Evolutionary conservation across 2,113 vertebrate genomes (phyloP), one percentile per base, ranked within the genome.

Genomic region (Tyto alba): DNA sequence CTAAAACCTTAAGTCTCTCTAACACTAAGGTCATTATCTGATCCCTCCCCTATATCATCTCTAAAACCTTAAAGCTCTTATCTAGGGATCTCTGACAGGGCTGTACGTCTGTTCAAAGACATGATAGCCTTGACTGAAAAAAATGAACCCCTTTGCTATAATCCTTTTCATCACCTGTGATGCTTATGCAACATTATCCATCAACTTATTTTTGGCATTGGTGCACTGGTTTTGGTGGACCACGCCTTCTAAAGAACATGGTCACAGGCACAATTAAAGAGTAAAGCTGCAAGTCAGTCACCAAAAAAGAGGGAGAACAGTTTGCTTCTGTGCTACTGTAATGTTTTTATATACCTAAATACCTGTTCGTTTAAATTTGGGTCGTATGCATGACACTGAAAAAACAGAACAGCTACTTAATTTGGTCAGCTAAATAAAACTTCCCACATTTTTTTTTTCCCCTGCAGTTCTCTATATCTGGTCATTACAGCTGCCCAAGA

Each of bases 1-100:
- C 40, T 92, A 88, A 95, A 92, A 38, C 41, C 30, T 71, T 95
- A 88, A 96, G 64, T 68, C 41, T 71, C 59, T 93, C 57, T 77
- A 94, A 38, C 45, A 15, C 45, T 83, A 90, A 88, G 76, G 50
- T 88, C 55, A 56, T 95, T 94, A 86, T 86, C 79, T 83, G 72
- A 95, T 93, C 50, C 50, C n/a, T 76, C 41, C 50, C 59, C 38
- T 34, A 59, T 77, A 94, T 90, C 38, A 26, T 63, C 40, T 73
- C 36, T 73, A 47, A 92, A 92, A 67, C 29, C 34, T 26, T 91
- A 86, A 80, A 68, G 16, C 69, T 87, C n/a, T 67, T 71, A 90
- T 56, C 72, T 55, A 74, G 55, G 32, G 47, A 80, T 69, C 36
- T 76, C 30, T 80, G 52, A 83, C 38, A 50, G 63, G 45, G 26